These are phyloP conservation scores for Ictalurus furcatus DNA, from an alignment of 2,113 vertebrate species.

Conservation along the genomic window DNA sequence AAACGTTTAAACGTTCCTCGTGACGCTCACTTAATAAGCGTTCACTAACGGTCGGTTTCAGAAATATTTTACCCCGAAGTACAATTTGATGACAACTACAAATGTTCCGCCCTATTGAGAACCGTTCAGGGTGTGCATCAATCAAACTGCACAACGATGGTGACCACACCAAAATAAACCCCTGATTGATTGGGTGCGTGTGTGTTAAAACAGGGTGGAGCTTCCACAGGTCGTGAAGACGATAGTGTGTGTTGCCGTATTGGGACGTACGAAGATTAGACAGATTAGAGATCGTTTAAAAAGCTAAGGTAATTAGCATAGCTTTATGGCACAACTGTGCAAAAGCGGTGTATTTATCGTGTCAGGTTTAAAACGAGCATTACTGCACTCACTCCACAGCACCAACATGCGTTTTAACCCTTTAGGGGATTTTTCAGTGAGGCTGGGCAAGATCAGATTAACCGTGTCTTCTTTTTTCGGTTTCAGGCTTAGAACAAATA, in stretches of 20 bases:
- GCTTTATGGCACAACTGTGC: no score
- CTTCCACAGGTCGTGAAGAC: not conserved
- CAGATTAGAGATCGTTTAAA: no score
- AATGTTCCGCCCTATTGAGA: not conserved
- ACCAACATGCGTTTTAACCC: no score
- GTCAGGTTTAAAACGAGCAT: no score
- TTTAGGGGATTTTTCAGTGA: no score
- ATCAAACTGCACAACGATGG: not conserved
- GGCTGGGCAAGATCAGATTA: no score
- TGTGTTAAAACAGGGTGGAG: not conserved
- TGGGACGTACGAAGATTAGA: not conserved
- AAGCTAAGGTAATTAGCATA: not conserved
- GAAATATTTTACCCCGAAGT: not conserved
- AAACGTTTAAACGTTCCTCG: not conserved
- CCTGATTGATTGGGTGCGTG: not conserved
- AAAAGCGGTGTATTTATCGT: no score
- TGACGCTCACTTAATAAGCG: no score
- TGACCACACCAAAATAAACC: not conserved
- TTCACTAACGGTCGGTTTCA: not conserved
- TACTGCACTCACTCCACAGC: no score
- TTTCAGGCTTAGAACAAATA: no score
- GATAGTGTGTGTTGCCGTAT: not conserved
- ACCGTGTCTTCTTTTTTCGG: no score
- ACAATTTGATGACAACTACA: not conserved
- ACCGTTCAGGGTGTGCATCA: not conserved